A percentile compares a stretch with the other conserved stretches of the same genome.
Conservation (phyloP, 2,888 invertebrate genomes). For the Portevinia maculata region DNA sequence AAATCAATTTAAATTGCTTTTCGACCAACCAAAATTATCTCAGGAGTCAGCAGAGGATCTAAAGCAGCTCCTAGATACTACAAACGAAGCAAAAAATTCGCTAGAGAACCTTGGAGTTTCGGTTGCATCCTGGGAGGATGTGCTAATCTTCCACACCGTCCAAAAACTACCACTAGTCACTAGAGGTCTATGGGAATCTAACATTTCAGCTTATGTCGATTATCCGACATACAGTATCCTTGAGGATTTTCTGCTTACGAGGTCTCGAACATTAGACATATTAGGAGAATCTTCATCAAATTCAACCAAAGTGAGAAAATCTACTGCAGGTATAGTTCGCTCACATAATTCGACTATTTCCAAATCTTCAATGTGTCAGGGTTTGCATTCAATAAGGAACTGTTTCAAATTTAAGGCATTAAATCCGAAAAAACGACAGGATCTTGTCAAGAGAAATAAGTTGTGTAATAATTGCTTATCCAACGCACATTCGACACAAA, state of each 20-base stretch:
- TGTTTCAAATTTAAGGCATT: constrained; percentile 13
- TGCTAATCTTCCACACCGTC: constrained; percentile 20
- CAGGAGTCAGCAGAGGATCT: constrained; percentile 1
- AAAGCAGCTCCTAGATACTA: constrained; percentile 1
- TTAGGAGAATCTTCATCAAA: not conserved
- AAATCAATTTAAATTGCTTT: constrained; percentile 10
- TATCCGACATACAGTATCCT: constrained; percentile 5
- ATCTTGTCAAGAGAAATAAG: not conserved
- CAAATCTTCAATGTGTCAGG: constrained; percentile 17
- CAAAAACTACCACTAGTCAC: not conserved
- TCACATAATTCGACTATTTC: not conserved
- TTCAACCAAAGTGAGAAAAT: not conserved
- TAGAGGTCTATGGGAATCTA: constrained; percentile 11
- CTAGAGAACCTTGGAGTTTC: constrained; percentile 18
- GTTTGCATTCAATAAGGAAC: too few relatives aligned
- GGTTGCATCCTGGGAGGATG: constrained; percentile 30
- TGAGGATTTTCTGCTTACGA: constrained; percentile 8
- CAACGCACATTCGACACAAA: too few relatives aligned
- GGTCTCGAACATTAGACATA: constrained; percentile 3
- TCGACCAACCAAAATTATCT: not conserved
- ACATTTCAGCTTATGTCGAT: constrained; percentile 13
- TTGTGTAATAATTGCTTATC: too few relatives aligned
- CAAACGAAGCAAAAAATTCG: constrained; percentile 14
- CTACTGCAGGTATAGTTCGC: not conserved
- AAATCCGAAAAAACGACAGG: not conserved